These are phyloP conservation scores for Platalea minor DNA, from an alignment of 2,797 vertebrate genomes.

Conservation along the genomic window DNA sequence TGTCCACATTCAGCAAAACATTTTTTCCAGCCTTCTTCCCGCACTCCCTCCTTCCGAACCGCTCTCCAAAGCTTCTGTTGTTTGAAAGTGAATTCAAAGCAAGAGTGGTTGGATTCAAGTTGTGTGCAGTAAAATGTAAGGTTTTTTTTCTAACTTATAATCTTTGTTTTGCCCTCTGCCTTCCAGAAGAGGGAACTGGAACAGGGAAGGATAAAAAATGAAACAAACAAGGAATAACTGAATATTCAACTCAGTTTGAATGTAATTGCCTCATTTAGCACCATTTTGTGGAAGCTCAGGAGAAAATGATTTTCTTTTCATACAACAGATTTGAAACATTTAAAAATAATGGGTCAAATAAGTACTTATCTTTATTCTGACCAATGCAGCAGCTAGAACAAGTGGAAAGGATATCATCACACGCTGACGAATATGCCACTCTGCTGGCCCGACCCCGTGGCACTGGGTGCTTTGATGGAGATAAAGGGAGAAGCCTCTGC, in stretches of 20 bases:
- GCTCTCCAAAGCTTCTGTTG: neutral
- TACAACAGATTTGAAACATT: neutral
- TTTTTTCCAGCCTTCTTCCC: neutral
- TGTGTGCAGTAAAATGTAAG: neutral
- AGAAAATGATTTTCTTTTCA: neutral
- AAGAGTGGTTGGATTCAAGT: neutral
- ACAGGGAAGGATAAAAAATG: neutral
- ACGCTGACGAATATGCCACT: neutral
- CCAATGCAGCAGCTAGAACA: neutral
- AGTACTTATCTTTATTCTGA: neutral
- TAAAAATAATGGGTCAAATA: neutral
- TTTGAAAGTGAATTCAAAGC: neutral
- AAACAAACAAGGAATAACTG: neutral
- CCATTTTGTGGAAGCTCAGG: neutral
- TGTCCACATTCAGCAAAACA: neutral
- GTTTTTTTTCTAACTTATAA: neutral
- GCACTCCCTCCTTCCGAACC: neutral
- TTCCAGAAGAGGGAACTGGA: neutral
- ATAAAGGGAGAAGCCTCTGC: neutral
- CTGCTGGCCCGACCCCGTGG: neutral
- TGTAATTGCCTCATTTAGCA: conserved; percentile 23
- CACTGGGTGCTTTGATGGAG: neutral
- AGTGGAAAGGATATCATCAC: neutral
- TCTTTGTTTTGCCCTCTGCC: neutral
- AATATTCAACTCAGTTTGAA: conserved; percentile 1